phyloP scores from a whole-genome alignment of 2,888 invertebrate genomes.

The Taenaris catops region DNA sequence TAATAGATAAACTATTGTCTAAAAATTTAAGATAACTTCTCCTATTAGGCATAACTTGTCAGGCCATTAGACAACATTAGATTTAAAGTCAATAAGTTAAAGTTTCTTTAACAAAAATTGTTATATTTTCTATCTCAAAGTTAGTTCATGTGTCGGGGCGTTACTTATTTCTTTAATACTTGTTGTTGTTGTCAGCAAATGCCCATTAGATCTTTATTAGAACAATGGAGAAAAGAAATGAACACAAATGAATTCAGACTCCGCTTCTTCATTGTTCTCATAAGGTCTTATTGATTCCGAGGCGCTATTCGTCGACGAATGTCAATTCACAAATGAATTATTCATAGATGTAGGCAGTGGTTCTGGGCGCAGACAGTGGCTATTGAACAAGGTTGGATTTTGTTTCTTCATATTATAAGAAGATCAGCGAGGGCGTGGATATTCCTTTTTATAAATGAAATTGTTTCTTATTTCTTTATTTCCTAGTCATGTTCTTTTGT shows the following conservation, averaged over 20 bases:
- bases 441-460: background rate
- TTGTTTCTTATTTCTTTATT: background rate
- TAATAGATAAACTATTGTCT: no score
- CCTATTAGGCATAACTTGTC: no score
- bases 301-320: slow-evolving; percentile 16
- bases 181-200: no score
- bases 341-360: slow-evolving; percentile 10
- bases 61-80: no score
- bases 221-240: background rate
- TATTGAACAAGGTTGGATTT: slow-evolving; percentile 1
- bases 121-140: background rate
- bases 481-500: no score
- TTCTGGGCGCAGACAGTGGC: background rate
- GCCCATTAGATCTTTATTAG: no score
- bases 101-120: no score
- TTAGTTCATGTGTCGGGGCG: no score
- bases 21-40: no score
- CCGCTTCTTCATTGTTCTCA: slow-evolving; percentile 4
- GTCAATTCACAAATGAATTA: slow-evolving; percentile 19
- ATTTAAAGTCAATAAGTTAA: no score
- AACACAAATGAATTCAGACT: background rate
- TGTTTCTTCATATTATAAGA: slow-evolving; percentile 6
- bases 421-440: background rate
- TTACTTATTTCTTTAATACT: no score
- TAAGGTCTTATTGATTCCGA: slow-evolving; percentile 14